A percentile compares a stretch with the other conserved stretches of the same genome.
phyloP scores from a whole-genome alignment of 1,140 invertebrate species.

The Galleria mellonella region DNA sequence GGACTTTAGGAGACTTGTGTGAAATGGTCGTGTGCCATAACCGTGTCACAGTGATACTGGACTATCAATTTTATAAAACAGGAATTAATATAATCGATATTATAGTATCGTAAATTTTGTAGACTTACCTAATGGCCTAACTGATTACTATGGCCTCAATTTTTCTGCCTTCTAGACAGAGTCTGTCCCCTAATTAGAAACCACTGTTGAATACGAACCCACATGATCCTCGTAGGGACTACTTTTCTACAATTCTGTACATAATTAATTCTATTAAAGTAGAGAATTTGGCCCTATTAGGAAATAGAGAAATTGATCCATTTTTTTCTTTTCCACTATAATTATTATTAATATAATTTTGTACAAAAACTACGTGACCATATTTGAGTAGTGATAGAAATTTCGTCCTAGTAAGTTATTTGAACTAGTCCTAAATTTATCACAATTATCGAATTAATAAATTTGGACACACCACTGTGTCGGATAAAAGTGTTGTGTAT shows the following conservation, averaged over 20 bases:
- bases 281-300: constrained; percentile 24
- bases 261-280: constrained; percentile 29
- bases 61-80: constrained; percentile 11
- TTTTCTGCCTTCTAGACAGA: constrained; percentile 17
- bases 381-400: constrained; percentile 48
- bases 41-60: constrained; percentile 13
- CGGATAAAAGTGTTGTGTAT: constrained; percentile 33
- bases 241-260: constrained; percentile 45
- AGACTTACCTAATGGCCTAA: constrained; percentile 28
- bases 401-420: constrained; percentile 67
- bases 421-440: constrained; percentile 70
- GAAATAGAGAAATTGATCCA: neutral
- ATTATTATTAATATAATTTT: constrained; percentile 41
- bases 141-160: constrained; percentile 15
- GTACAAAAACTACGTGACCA: constrained; percentile 58
- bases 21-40: constrained; percentile 20
- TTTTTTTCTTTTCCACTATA: constrained; percentile 11
- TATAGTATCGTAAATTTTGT: constrained; percentile 19
- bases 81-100: constrained; percentile 20
- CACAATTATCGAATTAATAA: constrained; percentile 36
- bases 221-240: constrained; percentile 19
- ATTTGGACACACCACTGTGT: constrained; percentile 23
- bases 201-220: constrained; percentile 7
- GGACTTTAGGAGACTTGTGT: constrained; percentile 11
- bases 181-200: constrained; percentile 7